Base-by-base conservation (phyloP, 1,140 invertebrate genomes). In the Portunus trituberculatus region DNA sequence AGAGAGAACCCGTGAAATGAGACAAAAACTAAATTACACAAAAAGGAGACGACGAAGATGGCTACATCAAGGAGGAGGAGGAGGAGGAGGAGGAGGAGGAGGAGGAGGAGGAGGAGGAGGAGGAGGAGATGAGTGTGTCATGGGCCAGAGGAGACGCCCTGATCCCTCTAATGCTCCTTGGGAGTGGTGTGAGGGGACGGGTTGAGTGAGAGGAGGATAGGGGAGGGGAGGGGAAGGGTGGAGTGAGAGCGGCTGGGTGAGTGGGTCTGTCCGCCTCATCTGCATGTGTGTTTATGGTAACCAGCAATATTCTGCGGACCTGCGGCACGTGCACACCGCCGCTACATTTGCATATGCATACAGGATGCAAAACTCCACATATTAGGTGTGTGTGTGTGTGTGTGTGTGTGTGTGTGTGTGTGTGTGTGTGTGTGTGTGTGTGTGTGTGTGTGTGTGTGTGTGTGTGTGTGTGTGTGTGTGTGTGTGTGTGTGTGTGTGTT, bases 281-380 rank as follows among this genome's bases (percentile, higher is more conserved):
- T 52, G 89, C 89, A 59, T 89, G 39, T 48, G 87, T 91, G 28
- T 91, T 59, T 91, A 91, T 91, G 89, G 46, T 91, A 91, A 91
- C 59, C 20, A 52, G 48, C 89, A 91, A 91, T 91, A 91, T 91
- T 91, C 89, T 59, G 10, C n/a, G n/a, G 48, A 39, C 31, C 59
- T 28, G 20, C 89, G 28, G 89, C 31, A 91, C 89, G 89, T 59
- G 89, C 48, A 25, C 39, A 20, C 6, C 28, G 31, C 14, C n/a
- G 46, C 46, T 20, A 7, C 4, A 91, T 91, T 91, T 91, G 89
- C 89, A 91, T 91, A 91, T 59, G 28, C 31, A 52, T 39, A 59
- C 48, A 32, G 28, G 84, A 31, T 20, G 84, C 28, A 87, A 87
- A 32, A 32, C 84, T 46, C 10, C 25, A 31, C 25, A 31, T 25